Conservation (phyloP, 2,888 invertebrate genomes). For the Blera fallax region DNA sequence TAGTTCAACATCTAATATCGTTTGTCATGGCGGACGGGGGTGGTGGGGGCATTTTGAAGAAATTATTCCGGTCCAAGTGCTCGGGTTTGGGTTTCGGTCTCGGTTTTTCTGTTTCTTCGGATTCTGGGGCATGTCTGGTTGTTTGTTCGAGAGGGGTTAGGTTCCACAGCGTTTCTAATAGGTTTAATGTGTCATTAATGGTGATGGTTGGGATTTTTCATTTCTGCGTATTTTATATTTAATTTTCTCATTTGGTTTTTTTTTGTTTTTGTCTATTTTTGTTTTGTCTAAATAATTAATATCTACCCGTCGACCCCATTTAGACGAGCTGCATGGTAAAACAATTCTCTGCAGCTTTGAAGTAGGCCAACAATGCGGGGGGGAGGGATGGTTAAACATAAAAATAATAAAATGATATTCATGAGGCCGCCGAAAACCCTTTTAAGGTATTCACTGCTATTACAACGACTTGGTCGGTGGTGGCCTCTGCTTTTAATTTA, state of each 20-base stretch:
- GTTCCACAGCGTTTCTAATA: slow-evolving; percentile 19
- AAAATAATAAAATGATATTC: slow-evolving; percentile 32
- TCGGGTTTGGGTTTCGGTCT: not conserved
- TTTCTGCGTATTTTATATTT: slow-evolving; percentile 15
- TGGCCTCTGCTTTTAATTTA: slow-evolving; percentile 18
- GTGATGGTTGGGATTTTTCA: slow-evolving; percentile 20
- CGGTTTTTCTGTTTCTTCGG: not conserved
- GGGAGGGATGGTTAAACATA: not conserved
- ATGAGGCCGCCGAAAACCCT: slow-evolving; percentile 27
- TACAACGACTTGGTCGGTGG: not conserved
- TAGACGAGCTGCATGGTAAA: not conserved
- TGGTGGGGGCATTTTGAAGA: not conserved
- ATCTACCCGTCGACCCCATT: not conserved
- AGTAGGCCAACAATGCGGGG: not conserved
- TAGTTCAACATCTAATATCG: slow-evolving; percentile 1
- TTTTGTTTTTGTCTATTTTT: not conserved
- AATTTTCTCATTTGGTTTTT: not conserved
- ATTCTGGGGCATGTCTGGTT: not conserved
- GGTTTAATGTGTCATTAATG: slow-evolving; percentile 53
- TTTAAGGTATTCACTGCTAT: slow-evolving; percentile 1
- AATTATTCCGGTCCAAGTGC: slow-evolving; percentile 53
- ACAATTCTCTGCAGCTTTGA: not conserved
- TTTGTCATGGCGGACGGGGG: not conserved
- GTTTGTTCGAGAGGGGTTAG: not conserved
- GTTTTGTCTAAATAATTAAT: slow-evolving; percentile 2